A percentile compares a stretch with the other conserved stretches of the same genome.
phyloP scores from a whole-genome alignment of 1,140 invertebrate genomes.

The Eumeta japonica region DNA sequence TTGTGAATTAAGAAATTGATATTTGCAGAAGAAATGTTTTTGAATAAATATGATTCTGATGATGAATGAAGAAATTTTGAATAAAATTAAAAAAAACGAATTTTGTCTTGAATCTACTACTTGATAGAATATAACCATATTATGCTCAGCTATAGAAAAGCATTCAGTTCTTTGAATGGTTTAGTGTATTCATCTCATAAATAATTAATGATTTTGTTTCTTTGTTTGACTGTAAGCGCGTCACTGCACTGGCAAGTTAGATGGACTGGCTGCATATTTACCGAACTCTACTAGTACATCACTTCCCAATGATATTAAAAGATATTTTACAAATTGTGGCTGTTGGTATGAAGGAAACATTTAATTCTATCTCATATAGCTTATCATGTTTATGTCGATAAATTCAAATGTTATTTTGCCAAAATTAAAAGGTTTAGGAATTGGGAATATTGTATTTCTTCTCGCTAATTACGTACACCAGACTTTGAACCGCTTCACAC shows the following conservation, averaged over 20 bases:
- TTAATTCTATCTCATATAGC: slow-evolving; percentile 85
- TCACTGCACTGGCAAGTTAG: slow-evolving; percentile 60
- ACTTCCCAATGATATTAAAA: slow-evolving; percentile 78
- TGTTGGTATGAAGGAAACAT: slow-evolving; percentile 61
- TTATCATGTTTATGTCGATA: no score
- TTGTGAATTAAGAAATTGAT: no score
- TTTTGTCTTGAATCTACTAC: slow-evolving; percentile 71
- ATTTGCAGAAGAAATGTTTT: no score
- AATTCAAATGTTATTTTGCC: no score
- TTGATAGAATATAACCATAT: slow-evolving; percentile 77
- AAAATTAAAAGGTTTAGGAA: no score
- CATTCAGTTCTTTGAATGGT: slow-evolving; percentile 63
- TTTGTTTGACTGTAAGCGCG: slow-evolving; percentile 64
- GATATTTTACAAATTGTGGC: slow-evolving; percentile 71
- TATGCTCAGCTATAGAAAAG: slow-evolving; percentile 61
- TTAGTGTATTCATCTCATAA: slow-evolving; percentile 66
- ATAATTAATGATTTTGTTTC: slow-evolving; percentile 68
- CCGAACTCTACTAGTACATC: slow-evolving; percentile 82
- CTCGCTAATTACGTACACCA: no score
- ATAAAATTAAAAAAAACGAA: no score
- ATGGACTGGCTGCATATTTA: slow-evolving; percentile 68
- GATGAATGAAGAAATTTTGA: no score
- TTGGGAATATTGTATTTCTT: no score
- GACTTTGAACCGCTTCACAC: no score
- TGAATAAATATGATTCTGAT: no score